These are phyloP conservation scores for Amphibalanus amphitrite DNA, from an alignment of 1,140 invertebrate species.

Conservation along the genomic window DNA sequence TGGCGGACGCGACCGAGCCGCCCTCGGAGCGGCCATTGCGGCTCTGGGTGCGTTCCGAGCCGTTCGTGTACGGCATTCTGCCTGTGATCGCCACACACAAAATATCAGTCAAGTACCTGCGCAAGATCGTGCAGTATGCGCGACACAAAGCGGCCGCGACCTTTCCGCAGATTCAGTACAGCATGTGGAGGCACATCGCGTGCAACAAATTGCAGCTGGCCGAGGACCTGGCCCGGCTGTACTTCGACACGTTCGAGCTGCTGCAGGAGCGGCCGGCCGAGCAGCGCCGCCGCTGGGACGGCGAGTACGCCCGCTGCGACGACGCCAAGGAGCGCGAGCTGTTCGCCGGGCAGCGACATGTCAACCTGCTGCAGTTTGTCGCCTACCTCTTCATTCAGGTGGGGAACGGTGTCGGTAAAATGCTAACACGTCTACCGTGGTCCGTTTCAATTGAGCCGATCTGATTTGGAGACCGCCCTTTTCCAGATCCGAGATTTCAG, in stretches of 20 bases:
- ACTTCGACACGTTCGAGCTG: conserved; percentile 24
- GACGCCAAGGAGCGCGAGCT: neutral
- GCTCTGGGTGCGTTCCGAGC: conserved; percentile 28
- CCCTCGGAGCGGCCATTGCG: neutral
- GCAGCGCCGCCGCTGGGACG: conserved; percentile 23
- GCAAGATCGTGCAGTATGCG: neutral
- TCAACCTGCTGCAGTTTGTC: neutral
- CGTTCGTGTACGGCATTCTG: conserved; percentile 26
- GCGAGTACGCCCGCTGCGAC: conserved; percentile 13
- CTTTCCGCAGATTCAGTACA: conserved; percentile 20
- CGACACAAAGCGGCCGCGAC: neutral
- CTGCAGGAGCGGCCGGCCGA: conserved; percentile 19
- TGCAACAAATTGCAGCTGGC: conserved; percentile 28
- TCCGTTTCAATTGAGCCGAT: no score
- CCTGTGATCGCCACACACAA: conserved; percentile 19
- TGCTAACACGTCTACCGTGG: no score
- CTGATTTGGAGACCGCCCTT: no score
- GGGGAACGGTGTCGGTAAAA: no score
- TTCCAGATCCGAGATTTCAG: no score
- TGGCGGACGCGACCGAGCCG: neutral
- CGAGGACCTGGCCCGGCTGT: conserved; percentile 29
- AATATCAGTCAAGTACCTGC: neutral
- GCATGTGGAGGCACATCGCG: conserved; percentile 29
- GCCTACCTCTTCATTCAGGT: neutral
- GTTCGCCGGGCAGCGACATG: neutral